phyloP scores from a whole-genome alignment of 2,113 vertebrate genomes.

The Sander vitreus region DNA sequence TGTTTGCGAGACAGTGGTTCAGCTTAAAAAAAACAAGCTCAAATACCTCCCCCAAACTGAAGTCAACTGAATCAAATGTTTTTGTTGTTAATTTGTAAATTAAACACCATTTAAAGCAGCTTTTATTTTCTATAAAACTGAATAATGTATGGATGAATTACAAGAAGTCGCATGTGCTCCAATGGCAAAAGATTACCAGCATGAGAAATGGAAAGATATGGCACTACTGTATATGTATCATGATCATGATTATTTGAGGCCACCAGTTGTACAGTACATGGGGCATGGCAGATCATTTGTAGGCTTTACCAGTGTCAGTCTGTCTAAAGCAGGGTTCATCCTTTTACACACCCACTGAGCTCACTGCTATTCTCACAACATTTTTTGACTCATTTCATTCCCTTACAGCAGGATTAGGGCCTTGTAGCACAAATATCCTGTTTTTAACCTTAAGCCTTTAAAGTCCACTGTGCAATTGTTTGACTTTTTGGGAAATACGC shows the following conservation, averaged over 20 bases:
- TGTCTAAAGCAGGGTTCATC: slow-evolving; percentile 63
- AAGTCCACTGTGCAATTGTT: neutral
- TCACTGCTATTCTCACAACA: slow-evolving; percentile 59
- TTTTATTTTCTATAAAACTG: neutral
- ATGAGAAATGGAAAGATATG: too few species aligned
- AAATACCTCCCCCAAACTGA: neutral
- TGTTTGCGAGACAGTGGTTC: neutral
- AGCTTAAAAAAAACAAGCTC: neutral
- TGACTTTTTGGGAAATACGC: neutral
- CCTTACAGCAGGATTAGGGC: slow-evolving; percentile 66
- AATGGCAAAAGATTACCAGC: neutral
- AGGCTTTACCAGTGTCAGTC: slow-evolving; percentile 59
- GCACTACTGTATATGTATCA: too few species aligned
- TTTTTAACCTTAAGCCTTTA: slow-evolving; percentile 2
- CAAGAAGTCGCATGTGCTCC: neutral
- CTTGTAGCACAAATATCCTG: slow-evolving; percentile 44
- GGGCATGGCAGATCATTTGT: slow-evolving; percentile 34
- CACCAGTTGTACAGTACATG: slow-evolving; percentile 13
- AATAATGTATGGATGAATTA: neutral
- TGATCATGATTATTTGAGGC: slow-evolving; percentile 7
- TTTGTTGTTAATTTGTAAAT: neutral
- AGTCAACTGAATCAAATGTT: neutral
- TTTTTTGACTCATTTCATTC: slow-evolving; percentile 68
- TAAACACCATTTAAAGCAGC: neutral
- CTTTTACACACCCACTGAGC: slow-evolving; percentile 69